A percentile compares a stretch with the other conserved stretches of the same genome.
Evolutionary conservation across 2,888 invertebrate genomes (phyloP).

Genomic region (Adineta ricciae): DNA sequence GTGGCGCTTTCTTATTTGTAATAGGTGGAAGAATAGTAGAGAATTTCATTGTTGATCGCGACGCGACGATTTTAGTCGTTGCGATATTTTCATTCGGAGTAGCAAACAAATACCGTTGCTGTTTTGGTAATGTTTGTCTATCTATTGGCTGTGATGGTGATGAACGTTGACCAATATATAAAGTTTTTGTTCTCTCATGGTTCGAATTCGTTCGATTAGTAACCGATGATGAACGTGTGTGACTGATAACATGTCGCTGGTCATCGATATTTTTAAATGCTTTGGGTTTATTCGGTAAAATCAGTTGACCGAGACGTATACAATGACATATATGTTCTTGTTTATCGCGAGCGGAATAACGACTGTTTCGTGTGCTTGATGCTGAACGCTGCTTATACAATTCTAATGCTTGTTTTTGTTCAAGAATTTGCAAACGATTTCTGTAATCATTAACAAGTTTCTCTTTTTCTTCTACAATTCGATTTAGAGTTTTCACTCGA

Average conservation of each 20-base stretch:
- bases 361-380: background rate
- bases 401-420: background rate
- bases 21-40: background rate
- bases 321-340: background rate
- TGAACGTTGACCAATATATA: background rate
- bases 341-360: background rate
- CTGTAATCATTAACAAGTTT: background rate
- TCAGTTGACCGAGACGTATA: background rate
- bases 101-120: background rate
- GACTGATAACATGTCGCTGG: background rate
- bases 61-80: background rate
- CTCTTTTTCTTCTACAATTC: constrained; percentile 10
- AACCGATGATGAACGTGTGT: background rate
- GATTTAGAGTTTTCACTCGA: background rate
- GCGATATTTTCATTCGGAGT: background rate
- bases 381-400: background rate
- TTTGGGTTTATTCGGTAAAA: background rate
- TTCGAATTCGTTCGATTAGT: background rate
- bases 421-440: background rate
- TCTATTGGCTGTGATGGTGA: background rate
- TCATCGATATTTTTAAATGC: background rate
- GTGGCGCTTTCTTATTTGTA: background rate
- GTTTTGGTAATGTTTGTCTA: background rate
- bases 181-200: background rate
- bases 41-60: background rate